These are phyloP conservation scores for Oncorhynchus kisutch DNA, from an alignment of 2,113 vertebrate species.

Conservation along the genomic window DNA sequence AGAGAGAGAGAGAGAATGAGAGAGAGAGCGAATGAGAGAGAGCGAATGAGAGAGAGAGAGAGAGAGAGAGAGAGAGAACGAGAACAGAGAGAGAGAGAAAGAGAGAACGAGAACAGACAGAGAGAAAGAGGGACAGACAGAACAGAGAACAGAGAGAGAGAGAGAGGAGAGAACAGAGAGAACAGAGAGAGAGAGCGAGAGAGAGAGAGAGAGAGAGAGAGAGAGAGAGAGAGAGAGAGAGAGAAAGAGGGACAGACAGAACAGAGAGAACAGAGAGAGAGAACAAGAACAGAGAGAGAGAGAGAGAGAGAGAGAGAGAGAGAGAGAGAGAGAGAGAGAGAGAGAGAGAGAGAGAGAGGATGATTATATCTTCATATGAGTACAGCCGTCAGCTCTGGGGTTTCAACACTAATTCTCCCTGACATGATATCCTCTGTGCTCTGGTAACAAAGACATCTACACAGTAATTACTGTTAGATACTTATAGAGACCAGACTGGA, in stretches of 20 bases:
- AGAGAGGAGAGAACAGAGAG: background rate
- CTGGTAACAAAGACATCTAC: constrained; percentile 1
- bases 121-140: too few species aligned
- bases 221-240: background rate
- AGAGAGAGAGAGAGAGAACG: too few species aligned
- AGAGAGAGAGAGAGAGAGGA: background rate
- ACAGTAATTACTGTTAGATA: too few species aligned
- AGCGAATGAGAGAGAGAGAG: background rate
- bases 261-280: background rate
- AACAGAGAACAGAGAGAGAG: background rate
- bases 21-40: background rate
- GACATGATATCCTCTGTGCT: background rate
- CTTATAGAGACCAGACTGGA: too few species aligned
- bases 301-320: background rate
- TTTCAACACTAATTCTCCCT: background rate
- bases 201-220: background rate
- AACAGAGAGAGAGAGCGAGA: background rate
- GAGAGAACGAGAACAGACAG: background rate
- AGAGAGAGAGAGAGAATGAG: background rate
- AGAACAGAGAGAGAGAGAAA: background rate
- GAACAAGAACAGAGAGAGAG: background rate
- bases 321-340: background rate
- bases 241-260: background rate
- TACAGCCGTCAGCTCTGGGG: background rate
- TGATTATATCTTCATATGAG: background rate